phyloP scores from a whole-genome alignment of 2,888 invertebrate species.

The Phrixothrix hirtus region DNA sequence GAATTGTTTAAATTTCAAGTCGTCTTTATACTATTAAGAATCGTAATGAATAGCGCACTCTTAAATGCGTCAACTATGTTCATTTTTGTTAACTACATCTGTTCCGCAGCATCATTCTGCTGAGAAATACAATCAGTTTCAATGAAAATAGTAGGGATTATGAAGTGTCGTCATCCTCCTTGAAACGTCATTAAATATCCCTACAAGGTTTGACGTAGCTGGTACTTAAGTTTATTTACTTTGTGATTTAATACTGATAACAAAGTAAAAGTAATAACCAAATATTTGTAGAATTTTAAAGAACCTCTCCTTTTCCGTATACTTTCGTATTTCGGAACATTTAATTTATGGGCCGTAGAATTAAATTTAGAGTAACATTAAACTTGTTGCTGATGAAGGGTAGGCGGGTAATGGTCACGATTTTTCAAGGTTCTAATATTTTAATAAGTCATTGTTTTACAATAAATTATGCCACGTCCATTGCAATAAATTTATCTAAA shows the following conservation, averaged over 20 bases:
- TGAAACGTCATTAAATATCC: conserved; percentile 6
- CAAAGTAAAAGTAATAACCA: no score
- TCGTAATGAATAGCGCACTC: conserved; percentile 8
- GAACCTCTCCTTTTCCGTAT: no score
- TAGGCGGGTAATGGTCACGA: conserved; percentile 21
- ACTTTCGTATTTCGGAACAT: no score
- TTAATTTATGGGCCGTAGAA: no score
- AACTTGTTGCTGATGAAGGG: background rate
- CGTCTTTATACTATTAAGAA: conserved; percentile 6
- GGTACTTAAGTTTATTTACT: conserved; percentile 3
- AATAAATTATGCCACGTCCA: background rate
- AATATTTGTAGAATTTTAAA: no score
- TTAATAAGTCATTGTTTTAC: conserved; percentile 14
- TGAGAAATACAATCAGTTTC: conserved; percentile 4
- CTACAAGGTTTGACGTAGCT: no score
- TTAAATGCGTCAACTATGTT: conserved; percentile 10
- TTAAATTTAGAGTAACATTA: background rate
- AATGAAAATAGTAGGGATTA: no score
- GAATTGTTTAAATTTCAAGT: background rate
- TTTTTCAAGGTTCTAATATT: conserved; percentile 14
- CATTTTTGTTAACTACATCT: conserved; percentile 1
- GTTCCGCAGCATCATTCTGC: conserved; percentile 10
- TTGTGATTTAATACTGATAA: no score
- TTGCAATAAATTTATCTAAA: background rate
- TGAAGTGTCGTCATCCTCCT: background rate